Percentiles rank a stretch among this genome's conserved stretches.
Evolutionary conservation across 2,113 vertebrate species (phyloP).

Genomic region (Pseudopipra pipra): DNA sequence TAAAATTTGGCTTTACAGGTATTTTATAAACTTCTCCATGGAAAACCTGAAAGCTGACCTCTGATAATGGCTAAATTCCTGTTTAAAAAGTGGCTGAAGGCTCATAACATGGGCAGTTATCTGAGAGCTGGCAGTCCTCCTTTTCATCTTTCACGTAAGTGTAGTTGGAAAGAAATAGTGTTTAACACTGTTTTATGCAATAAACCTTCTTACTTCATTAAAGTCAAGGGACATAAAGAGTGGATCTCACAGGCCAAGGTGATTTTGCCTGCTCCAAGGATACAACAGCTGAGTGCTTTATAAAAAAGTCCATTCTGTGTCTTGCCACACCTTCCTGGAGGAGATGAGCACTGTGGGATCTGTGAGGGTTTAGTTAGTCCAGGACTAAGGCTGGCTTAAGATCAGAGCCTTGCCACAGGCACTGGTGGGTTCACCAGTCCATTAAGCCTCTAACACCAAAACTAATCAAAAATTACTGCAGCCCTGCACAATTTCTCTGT

Average conservation of each 20-base stretch:
- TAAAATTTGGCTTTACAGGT: conserved; percentile 24
- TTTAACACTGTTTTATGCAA: conserved; percentile 12
- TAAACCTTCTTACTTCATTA: background rate
- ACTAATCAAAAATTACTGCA: background rate
- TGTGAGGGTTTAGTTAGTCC: accelerated
- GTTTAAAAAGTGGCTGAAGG: conserved; percentile 34
- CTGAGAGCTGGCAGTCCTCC: conserved; percentile 14
- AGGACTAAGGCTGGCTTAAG: background rate
- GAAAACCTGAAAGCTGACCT: conserved; percentile 43
- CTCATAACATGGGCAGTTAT: conserved; percentile 35
- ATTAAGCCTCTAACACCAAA: background rate
- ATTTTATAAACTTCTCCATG: conserved; percentile 42
- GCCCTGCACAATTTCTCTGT: background rate
- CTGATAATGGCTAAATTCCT: conserved; percentile 26
- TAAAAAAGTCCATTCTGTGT: background rate
- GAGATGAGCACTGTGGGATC: background rate
- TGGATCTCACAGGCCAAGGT: background rate
- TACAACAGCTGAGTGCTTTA: background rate
- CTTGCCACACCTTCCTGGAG: background rate
- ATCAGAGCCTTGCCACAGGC: background rate
- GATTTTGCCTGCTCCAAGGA: background rate
- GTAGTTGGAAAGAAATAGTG: conserved; percentile 14
- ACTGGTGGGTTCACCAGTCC: background rate
- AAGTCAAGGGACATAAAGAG: background rate
- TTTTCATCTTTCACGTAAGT: conserved; percentile 14